Evolutionary conservation across 2,797 vertebrate genomes (phyloP), one percentile per base, ranked within the genome.

Genomic region (Buphagus erythrorhynchus): DNA sequence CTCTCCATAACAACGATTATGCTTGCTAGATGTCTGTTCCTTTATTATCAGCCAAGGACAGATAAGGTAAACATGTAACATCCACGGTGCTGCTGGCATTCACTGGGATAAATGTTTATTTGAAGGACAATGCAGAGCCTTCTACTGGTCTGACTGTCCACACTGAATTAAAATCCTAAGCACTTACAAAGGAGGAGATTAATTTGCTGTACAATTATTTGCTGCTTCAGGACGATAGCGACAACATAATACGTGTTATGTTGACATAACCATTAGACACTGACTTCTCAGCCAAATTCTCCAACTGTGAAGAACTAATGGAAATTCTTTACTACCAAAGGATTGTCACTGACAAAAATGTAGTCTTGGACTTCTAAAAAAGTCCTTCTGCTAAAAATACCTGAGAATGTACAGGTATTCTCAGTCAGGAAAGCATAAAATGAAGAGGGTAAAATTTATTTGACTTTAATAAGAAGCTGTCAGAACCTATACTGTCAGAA

Each of bases 11-110:
- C 31, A 83, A 36, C 7, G 13, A 7, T 67, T 75, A 29, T 80
- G 9, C 40, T 86, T 11, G 1, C 57, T 94, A 48, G 20, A 74
- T 52, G 22, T 58, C 66, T 85, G 43, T 36, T 84, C 78, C 42
- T 86, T 67, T 83, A 49, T 74, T 92, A 93, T 67, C 81, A 72
- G 38, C 43, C 88, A 76, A 93, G 82, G 63, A 87, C 67, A 94
- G 46, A 91, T 76, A 96, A 89, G 63, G 38, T 51, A 95, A 89
- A 73, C n/a, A 81, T 10, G 25, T 83, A 76, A 89, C 61, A 52
- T 33, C 33, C 45, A 68, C 38, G 18, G 21, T 40, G 58, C 66
- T 91, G 74, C 65, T 10, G 24, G 54, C 62, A 88, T 28, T 91
- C 0, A 0, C 42, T 54, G 36, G 55, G 74, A 40, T 78, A 63